These are phyloP conservation scores for Andricus quercusramuli DNA, from an alignment of 2,888 invertebrate species.

Conservation along the genomic window DNA sequence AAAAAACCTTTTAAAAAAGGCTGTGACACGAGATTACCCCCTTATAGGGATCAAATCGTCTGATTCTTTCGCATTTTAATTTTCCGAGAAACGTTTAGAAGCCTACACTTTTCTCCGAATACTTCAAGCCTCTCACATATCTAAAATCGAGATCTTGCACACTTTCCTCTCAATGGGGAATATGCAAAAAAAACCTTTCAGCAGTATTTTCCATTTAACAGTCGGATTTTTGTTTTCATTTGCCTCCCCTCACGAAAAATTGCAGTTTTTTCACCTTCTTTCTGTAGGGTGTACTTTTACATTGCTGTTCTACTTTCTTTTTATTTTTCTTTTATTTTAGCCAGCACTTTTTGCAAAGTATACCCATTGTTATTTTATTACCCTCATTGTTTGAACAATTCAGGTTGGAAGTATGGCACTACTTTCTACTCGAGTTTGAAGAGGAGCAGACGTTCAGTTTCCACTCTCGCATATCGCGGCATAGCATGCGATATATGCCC, in stretches of 20 bases:
- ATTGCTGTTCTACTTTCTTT: neutral
- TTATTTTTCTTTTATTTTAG: neutral
- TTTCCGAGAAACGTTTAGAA: neutral
- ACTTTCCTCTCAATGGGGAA: neutral
- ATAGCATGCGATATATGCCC: slow-evolving; percentile 12
- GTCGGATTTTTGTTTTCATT: neutral
- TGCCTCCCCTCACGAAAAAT: neutral
- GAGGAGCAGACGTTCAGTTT: slow-evolving; percentile 34
- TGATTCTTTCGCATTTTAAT: neutral
- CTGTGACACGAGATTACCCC: too few species aligned
- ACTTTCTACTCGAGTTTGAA: slow-evolving; percentile 22
- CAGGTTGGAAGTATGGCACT: neutral
- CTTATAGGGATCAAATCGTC: too few species aligned
- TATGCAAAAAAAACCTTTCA: neutral
- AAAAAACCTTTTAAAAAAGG: too few species aligned
- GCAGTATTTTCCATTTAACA: neutral
- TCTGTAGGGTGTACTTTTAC: neutral
- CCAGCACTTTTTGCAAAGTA: neutral
- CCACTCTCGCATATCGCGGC: slow-evolving; percentile 9
- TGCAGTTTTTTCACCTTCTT: neutral
- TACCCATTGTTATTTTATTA: neutral
- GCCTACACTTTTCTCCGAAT: neutral
- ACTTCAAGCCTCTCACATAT: neutral
- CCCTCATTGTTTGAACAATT: neutral
- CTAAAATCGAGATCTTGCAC: neutral